A percentile compares a stretch with the other conserved stretches of the same genome.
Conservation (phyloP, 2,113 vertebrate species). For the Trogon melanurus region DNA sequence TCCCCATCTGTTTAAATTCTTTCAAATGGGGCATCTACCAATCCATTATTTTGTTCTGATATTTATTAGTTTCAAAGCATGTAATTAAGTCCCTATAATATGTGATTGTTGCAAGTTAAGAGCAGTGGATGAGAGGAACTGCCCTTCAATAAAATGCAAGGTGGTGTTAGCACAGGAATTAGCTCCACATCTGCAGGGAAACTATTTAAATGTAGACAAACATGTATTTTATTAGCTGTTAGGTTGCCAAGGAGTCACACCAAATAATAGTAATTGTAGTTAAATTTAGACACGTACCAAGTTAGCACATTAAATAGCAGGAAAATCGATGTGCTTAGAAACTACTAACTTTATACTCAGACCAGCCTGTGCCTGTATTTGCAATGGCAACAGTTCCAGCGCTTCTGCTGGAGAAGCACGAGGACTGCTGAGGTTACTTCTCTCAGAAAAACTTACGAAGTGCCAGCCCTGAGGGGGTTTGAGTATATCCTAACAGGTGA, state of each 20-base stretch:
- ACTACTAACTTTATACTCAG: background rate
- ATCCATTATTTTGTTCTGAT: background rate
- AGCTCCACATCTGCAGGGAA: background rate
- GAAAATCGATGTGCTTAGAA: background rate
- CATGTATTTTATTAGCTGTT: background rate
- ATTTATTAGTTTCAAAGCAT: background rate
- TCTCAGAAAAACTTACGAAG: background rate
- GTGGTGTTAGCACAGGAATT: background rate
- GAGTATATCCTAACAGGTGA: background rate
- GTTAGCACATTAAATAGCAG: background rate
- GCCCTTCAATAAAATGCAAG: background rate
- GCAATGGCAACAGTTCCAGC: background rate
- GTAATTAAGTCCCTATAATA: background rate
- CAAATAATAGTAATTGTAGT: background rate
- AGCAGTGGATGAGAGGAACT: background rate
- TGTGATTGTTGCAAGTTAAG: background rate
- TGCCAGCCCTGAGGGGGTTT: background rate
- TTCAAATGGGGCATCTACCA: background rate
- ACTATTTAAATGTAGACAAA: background rate
- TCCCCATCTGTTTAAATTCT: background rate
- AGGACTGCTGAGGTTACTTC: background rate
- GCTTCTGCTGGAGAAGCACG: background rate
- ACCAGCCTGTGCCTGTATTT: background rate
- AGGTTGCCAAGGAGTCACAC: background rate
- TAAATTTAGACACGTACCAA: background rate